A percentile compares a stretch with the other conserved stretches of the same genome.
These are phyloP conservation scores for Thermophis baileyi DNA, from an alignment of 2,113 vertebrate genomes.

Conservation along the genomic window DNA sequence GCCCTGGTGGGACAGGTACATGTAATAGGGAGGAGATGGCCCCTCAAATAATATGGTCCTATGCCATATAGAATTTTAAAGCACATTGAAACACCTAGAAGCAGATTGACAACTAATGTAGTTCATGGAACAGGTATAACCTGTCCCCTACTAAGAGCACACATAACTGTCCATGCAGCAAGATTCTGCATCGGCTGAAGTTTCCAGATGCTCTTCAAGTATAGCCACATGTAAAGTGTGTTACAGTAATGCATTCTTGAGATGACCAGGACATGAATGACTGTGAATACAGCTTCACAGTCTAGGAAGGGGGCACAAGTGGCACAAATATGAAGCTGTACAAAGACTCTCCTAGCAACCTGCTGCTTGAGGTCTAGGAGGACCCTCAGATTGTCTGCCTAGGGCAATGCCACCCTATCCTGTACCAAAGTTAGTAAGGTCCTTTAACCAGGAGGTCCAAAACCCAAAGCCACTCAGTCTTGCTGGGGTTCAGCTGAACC, in stretches of 20 bases:
- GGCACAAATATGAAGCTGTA: background rate
- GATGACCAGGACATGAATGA: background rate
- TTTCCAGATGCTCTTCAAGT: background rate
- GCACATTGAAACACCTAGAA: background rate
- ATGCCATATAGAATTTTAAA: background rate
- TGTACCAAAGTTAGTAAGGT: background rate
- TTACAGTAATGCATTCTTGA: background rate
- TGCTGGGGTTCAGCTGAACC: background rate
- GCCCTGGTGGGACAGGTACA: background rate
- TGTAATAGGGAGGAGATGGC: background rate
- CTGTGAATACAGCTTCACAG: background rate
- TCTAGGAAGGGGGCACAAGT: background rate
- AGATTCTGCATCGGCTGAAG: background rate
- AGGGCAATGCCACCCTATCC: background rate
- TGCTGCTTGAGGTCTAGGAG: background rate
- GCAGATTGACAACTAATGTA: background rate
- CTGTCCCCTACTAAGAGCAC: background rate
- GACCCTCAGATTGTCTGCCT: background rate
- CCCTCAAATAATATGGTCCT: background rate
- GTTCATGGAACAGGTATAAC: background rate
- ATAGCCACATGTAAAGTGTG: background rate
- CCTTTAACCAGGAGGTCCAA: background rate
- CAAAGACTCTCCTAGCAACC: background rate
- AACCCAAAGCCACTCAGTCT: background rate
- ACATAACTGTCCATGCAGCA: background rate